Conservation (phyloP, 1,140 invertebrate genomes). For the Apis cerana region DNA sequence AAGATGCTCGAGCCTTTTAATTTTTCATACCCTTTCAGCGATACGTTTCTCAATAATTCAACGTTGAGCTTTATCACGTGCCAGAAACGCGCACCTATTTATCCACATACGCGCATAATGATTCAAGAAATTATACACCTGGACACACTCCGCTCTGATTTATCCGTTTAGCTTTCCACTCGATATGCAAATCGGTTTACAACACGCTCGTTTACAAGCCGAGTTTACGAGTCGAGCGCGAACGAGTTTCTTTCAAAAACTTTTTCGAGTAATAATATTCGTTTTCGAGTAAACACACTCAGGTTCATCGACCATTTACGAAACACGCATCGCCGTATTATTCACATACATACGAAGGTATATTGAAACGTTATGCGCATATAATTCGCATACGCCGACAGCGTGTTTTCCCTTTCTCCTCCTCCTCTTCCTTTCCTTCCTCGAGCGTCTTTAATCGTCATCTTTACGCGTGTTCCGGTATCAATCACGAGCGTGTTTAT, state of each 20-base stretch:
- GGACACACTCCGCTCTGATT: slow-evolving; percentile 26
- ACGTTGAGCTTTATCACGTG: not conserved
- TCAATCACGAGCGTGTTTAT: slow-evolving; percentile 56
- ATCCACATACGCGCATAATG: not conserved
- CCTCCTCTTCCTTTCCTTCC: not conserved
- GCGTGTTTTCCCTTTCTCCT: not conserved
- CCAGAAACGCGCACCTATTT: not conserved
- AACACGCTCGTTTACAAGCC: slow-evolving; percentile 24
- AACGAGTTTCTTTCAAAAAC: slow-evolving; percentile 23
- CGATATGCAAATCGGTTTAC: slow-evolving; percentile 42
- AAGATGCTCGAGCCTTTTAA: too few species aligned
- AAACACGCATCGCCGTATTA: not conserved
- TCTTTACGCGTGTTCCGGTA: slow-evolving; percentile 45
- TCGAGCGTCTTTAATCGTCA: slow-evolving; percentile 47
- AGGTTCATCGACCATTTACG: slow-evolving; percentile 22
- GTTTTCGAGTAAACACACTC: not conserved
- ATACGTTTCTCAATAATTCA: not conserved
- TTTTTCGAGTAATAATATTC: not conserved
- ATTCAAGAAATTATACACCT: slow-evolving; percentile 20
- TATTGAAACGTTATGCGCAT: not conserved
- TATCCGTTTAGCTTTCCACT: slow-evolving; percentile 34
- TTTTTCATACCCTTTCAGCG: not conserved
- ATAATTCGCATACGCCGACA: not conserved
- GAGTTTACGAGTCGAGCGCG: not conserved
- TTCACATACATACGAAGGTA: not conserved